A percentile compares a stretch with the other conserved stretches of the same genome.
Evolutionary conservation across 2,888 invertebrate species (phyloP).

Genomic region (Hedychridium roseum): DNA sequence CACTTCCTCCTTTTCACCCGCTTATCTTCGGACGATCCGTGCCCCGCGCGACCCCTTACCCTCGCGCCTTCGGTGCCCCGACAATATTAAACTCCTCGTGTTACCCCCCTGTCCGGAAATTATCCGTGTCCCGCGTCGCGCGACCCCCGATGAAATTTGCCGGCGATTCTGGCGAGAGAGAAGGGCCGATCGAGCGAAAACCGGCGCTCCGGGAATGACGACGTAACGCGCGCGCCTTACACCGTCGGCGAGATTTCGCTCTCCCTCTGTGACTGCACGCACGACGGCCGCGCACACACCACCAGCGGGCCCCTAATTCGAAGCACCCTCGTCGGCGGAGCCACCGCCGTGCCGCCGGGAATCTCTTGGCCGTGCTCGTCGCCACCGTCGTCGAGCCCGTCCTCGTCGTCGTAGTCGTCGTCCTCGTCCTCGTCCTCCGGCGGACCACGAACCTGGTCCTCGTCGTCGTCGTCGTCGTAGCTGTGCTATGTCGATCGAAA

Average conservation of each 20-base stretch:
- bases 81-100: too few species aligned
- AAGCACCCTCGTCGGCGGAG: conserved; percentile 33
- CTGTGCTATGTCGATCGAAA: conserved; percentile 57
- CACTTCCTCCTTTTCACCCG: background rate
- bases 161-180: conserved; percentile 2
- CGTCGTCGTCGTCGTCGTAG: conserved; percentile 12
- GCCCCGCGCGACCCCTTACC: conserved; percentile 3
- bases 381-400: conserved; percentile 4
- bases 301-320: too few species aligned
- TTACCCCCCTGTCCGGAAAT: too few species aligned
- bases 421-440: conserved; percentile 1
- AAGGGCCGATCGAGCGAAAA: conserved; percentile 6
- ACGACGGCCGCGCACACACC: conserved; percentile 29
- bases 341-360: conserved; percentile 28
- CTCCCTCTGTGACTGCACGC: conserved; percentile 26
- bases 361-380: conserved; percentile 15
- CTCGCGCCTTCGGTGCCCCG: conserved; percentile 15
- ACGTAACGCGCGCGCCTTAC: conserved; percentile 28
- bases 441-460: conserved; percentile 12
- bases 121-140: conserved; percentile 12
- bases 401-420: conserved; percentile 10
- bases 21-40: conserved; percentile 1
- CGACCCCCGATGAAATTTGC: conserved; percentile 9
- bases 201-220: conserved; percentile 7
- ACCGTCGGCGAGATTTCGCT: conserved; percentile 31